Percentiles rank a stretch among this genome's conserved stretches.
phyloP scores from a whole-genome alignment of 2,797 vertebrate genomes.

The Falco novaeseelandiae region DNA sequence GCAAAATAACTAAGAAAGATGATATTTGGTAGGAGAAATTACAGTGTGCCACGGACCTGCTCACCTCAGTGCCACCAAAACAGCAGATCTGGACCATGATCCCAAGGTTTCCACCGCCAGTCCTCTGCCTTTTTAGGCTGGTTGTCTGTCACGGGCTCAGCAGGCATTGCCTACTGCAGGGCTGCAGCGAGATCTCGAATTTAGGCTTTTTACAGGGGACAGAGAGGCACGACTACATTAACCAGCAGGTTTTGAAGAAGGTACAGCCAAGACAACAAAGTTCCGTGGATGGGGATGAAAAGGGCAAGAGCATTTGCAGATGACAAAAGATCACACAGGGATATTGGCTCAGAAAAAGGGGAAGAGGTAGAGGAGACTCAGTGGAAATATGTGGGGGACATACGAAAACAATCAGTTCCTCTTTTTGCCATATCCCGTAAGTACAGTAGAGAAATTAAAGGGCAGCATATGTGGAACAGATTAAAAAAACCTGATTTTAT shows the following conservation, averaged over 20 bases:
- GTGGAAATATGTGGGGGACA: not conserved
- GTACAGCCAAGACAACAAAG: not conserved
- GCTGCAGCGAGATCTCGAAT: not conserved
- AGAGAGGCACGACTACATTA: not conserved
- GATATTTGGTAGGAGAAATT: not conserved
- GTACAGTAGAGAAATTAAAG: not conserved
- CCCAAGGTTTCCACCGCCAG: not conserved
- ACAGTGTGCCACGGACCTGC: not conserved
- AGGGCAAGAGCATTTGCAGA: not conserved
- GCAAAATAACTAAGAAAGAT: not conserved
- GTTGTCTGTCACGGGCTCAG: not conserved
- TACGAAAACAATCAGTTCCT: not conserved
- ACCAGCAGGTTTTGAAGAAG: not conserved
- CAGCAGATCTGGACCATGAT: not conserved
- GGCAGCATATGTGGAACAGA: not conserved
- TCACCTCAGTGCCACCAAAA: not conserved
- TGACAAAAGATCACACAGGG: constrained; percentile 35
- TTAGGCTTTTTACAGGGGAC: not conserved
- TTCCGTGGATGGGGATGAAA: not conserved
- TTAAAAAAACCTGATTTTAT: not conserved
- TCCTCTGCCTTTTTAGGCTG: not conserved
- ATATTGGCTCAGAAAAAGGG: not conserved
- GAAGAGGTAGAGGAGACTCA: constrained; percentile 27
- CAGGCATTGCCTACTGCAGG: not conserved
- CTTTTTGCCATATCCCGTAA: not conserved